Evolutionary conservation across 2,888 invertebrate species (phyloP).

Genomic region (Harpagoxenus sublaevis): DNA sequence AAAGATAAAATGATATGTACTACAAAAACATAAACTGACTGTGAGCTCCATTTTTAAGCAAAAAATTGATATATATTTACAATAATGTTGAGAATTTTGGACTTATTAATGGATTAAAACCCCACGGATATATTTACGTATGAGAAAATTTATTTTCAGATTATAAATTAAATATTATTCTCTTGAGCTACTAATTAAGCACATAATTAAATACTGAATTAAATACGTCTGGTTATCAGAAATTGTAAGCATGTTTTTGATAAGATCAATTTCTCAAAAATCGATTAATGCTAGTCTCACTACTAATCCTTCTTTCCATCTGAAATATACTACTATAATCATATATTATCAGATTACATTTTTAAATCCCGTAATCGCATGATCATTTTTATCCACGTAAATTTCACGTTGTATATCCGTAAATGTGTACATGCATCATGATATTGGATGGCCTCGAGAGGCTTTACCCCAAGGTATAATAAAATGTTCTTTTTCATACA

Average conservation of each 20-base stretch:
- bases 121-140: background rate
- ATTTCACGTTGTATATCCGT: constrained; percentile 26
- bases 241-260: background rate
- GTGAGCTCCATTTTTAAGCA: background rate
- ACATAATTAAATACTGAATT: background rate
- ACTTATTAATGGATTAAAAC: background rate
- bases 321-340: background rate
- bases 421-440: constrained; percentile 34
- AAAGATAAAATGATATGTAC: background rate
- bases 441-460: constrained; percentile 15
- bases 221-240: background rate
- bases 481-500: constrained; percentile 9
- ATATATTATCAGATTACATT: constrained; percentile 30
- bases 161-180: background rate
- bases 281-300: background rate
- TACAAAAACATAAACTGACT: background rate
- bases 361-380: constrained; percentile 9
- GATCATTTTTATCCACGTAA: constrained; percentile 10
- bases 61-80: background rate
- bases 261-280: constrained; percentile 13
- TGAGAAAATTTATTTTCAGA: background rate
- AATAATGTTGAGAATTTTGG: background rate
- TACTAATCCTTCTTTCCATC: background rate
- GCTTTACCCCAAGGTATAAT: constrained; percentile 35
- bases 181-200: background rate